A percentile compares a stretch with the other conserved stretches of the same genome.
Evolutionary conservation across 2,797 vertebrate species (phyloP).

Genomic region (Psittacula derbiana): DNA sequence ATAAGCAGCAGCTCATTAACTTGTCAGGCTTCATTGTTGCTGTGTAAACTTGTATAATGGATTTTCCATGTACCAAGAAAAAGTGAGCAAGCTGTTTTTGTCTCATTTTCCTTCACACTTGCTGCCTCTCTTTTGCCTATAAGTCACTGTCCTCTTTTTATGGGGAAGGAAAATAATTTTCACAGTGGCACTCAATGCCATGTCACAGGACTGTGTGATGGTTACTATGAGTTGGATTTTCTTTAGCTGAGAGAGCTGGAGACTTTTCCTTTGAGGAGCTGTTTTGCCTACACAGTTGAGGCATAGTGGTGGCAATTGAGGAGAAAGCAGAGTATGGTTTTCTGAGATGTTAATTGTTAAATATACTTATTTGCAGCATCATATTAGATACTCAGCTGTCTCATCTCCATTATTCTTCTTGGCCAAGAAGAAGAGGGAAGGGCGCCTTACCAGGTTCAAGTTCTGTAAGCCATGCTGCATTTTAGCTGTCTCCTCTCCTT

Average conservation of each 20-base stretch:
- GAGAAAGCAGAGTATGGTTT: neutral
- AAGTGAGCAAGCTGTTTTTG: neutral
- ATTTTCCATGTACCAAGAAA: slow-evolving; percentile 42
- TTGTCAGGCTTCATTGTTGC: slow-evolving; percentile 8
- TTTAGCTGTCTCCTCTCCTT: neutral
- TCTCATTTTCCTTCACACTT: neutral
- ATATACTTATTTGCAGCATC: neutral
- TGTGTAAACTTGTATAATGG: slow-evolving; percentile 15
- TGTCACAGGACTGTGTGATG: neutral
- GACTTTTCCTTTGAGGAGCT: neutral
- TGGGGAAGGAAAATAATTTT: neutral
- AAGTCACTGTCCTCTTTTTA: neutral
- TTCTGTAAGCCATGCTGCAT: neutral
- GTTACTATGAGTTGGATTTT: neutral
- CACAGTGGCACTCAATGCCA: neutral
- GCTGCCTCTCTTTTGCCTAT: neutral
- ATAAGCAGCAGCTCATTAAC: neutral
- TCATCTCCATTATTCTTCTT: rapidly evolving
- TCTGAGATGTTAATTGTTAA: neutral
- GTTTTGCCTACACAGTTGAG: neutral
- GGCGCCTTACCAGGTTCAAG: neutral
- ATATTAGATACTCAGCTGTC: neutral
- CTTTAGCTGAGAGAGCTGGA: neutral
- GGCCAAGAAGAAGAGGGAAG: neutral
- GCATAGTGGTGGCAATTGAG: neutral